Conservation (phyloP, 2,113 vertebrate species). For the Neogale vison region DNA sequence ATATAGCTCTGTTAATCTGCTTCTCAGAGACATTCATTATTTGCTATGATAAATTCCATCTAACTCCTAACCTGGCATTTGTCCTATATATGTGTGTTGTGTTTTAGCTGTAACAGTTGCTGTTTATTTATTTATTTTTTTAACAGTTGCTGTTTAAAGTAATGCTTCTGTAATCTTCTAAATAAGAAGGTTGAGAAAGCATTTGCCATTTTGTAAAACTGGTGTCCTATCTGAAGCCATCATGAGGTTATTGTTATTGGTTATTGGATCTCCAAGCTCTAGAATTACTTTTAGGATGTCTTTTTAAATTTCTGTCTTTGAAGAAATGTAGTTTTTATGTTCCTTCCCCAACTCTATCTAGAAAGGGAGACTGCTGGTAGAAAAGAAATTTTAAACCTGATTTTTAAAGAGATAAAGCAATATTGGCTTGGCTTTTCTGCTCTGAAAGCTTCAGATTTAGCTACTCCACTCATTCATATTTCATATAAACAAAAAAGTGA, state of each 20-base stretch:
- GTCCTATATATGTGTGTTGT: background rate
- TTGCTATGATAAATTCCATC: constrained; percentile 52
- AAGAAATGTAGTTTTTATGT: constrained; percentile 4
- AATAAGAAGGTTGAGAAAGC: background rate
- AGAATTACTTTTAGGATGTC: background rate
- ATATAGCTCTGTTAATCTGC: constrained; percentile 52
- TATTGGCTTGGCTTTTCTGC: constrained; percentile 30
- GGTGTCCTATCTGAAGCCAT: background rate
- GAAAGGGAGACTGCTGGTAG: background rate
- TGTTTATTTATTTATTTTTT: too few relatives aligned
- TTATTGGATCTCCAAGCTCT: background rate
- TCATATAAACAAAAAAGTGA: constrained; percentile 58
- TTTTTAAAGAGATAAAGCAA: constrained; percentile 34
- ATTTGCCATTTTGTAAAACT: background rate
- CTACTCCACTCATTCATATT: background rate
- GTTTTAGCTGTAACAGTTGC: constrained; percentile 3
- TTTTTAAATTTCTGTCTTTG: background rate
- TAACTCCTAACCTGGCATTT: constrained; percentile 47
- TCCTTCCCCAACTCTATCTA: background rate
- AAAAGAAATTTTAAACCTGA: constrained; percentile 21
- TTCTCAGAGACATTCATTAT: constrained; percentile 62
- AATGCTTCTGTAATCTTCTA: background rate
- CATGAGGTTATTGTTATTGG: background rate
- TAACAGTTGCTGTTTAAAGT: background rate
- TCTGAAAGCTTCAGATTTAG: constrained; percentile 26